phyloP scores from a whole-genome alignment of 2,888 invertebrate genomes.

The Orchesella flavescens region DNA sequence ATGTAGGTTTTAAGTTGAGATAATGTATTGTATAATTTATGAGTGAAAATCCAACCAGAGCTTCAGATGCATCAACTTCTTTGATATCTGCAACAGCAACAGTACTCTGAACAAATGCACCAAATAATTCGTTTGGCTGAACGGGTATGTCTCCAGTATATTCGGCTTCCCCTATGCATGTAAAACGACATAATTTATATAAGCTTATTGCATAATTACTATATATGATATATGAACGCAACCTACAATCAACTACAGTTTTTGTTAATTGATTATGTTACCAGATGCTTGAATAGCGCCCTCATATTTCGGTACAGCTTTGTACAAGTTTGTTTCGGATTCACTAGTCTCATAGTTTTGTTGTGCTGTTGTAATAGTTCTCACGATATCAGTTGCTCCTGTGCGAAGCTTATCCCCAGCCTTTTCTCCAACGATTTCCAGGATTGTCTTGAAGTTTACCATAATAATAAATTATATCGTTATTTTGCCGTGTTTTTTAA shows the following conservation, averaged over 20 bases:
- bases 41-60: conserved; percentile 79
- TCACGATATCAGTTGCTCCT: conserved; percentile 78
- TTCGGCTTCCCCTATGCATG: conserved; percentile 78
- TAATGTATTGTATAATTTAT: too few relatives aligned
- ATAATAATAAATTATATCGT: too few relatives aligned
- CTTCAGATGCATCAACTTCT: conserved; percentile 80
- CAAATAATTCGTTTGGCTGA: conserved; percentile 81
- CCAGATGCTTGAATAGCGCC: conserved; percentile 81
- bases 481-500: too few relatives aligned
- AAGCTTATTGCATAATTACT: too few relatives aligned
- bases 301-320: conserved; percentile 84
- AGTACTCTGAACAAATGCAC: conserved; percentile 81
- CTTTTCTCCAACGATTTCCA: conserved; percentile 78
- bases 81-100: conserved; percentile 78
- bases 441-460: conserved; percentile 77
- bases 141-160: conserved; percentile 85
- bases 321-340: conserved; percentile 82
- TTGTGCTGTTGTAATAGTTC: conserved; percentile 80
- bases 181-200: too few relatives aligned
- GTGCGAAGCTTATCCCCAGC: conserved; percentile 77
- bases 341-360: conserved; percentile 83
- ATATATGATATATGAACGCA: too few relatives aligned
- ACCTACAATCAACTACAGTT: too few relatives aligned
- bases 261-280: too few relatives aligned
- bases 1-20: not conserved